Conservation (phyloP, 2,797 vertebrate genomes). For the Muscicapa comitata region DNA sequence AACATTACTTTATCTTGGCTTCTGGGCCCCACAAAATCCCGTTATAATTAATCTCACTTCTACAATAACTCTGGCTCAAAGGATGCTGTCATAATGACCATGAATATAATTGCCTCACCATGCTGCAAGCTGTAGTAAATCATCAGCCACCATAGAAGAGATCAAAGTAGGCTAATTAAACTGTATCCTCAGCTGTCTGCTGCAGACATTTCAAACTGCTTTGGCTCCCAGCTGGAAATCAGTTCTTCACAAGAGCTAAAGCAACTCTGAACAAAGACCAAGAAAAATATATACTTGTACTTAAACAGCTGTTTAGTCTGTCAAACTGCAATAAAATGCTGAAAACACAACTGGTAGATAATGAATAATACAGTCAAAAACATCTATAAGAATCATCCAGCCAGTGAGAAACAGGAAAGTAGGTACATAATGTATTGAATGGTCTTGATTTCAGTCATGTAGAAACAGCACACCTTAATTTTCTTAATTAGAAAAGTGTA, state of each 20-base stretch:
- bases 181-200: constrained; percentile 55
- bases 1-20: constrained; percentile 32
- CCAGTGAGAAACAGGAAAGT: neutral
- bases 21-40: constrained; percentile 47
- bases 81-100: constrained; percentile 53
- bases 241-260: constrained; percentile 41
- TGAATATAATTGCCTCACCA: constrained; percentile 56
- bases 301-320: constrained; percentile 50
- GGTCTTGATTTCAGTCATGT: neutral
- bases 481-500: neutral
- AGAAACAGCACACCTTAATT: neutral
- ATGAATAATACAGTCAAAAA: neutral
- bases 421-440: neutral
- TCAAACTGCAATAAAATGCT: constrained; percentile 13
- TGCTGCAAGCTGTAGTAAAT: constrained; percentile 56
- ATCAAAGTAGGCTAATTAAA: constrained; percentile 66
- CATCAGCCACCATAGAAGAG: constrained; percentile 48
- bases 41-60: constrained; percentile 51
- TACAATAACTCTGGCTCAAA: constrained; percentile 25
- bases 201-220: constrained; percentile 55
- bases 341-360: constrained; percentile 1
- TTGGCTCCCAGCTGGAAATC: constrained; percentile 62
- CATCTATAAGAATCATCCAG: neutral
- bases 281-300: constrained; percentile 46
- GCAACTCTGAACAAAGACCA: constrained; percentile 41